Conservation (phyloP, 2,888 invertebrate species). For the Chirona hameri region DNA sequence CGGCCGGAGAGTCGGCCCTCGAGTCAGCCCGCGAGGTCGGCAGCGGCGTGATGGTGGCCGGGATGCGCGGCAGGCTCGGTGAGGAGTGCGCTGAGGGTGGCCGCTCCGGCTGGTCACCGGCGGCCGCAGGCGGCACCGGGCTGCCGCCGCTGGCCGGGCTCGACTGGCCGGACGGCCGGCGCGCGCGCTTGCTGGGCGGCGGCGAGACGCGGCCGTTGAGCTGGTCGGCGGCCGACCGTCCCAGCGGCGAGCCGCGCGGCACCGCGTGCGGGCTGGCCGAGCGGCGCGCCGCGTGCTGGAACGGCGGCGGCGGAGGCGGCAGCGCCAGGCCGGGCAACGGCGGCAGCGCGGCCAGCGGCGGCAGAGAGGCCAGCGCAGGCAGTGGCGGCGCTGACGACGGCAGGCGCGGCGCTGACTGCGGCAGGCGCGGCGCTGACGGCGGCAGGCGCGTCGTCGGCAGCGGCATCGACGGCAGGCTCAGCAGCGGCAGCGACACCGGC, state of each 20-base stretch:
- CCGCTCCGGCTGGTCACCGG: background rate
- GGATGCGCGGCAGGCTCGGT: conserved; percentile 23
- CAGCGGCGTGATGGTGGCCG: conserved; percentile 30
- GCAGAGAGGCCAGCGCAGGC: conserved; percentile 22
- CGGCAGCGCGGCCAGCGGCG: conserved; percentile 1
- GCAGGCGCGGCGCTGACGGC: conserved; percentile 24
- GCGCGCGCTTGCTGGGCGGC: conserved; percentile 42
- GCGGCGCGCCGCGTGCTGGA: background rate
- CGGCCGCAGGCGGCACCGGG: conserved; percentile 42
- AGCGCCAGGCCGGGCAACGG: conserved; percentile 3
- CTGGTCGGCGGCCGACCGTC: conserved; percentile 8
- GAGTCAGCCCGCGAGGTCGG: background rate
- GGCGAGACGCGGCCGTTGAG: conserved; percentile 11
- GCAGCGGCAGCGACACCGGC: conserved; percentile 25
- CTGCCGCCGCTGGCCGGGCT: conserved; percentile 44
- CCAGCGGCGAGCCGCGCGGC: conserved; percentile 1
- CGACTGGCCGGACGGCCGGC: conserved; percentile 37
- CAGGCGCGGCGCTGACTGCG: background rate
- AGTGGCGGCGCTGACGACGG: conserved; percentile 11
- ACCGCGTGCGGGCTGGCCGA: background rate
- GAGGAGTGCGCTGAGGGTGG: conserved; percentile 12
- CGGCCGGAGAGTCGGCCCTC: background rate
- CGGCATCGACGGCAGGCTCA: background rate
- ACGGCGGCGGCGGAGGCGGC: conserved; percentile 7
- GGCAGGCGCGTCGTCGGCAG: background rate